Evolutionary conservation across 2,113 vertebrate species (phyloP), one percentile per base, ranked within the genome.

Genomic region (Gymnobelideus leadbeateri): DNA sequence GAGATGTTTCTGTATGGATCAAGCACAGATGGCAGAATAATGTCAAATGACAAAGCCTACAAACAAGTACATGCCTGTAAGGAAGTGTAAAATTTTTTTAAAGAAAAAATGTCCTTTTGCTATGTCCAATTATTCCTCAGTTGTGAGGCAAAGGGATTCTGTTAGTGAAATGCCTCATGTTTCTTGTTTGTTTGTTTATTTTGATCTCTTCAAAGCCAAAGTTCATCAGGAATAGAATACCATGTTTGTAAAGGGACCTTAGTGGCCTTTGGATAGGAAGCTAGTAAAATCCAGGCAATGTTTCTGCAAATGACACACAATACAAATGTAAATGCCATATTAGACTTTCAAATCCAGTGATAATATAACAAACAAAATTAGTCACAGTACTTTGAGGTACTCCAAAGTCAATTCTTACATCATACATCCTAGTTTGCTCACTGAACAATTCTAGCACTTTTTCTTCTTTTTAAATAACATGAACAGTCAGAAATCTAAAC

Each of bases 281-380:
- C 92, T 91, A 93, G 89, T 95, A 46, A 92, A 97, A 90, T 89
- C 12, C 89, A 97, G 90, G 94, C 37, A 94, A 47, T 28, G 26
- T 97, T 95, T 97, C 92, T 53, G 90, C 95, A 94, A 97, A 3
- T 94, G 25, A 12, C 51, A 89, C 31, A 31, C 96, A 93, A 53
- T 54, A 89, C 6, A 92, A 93, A 96, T 68, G 84, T 10, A 95
- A 96, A 96, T 94, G 92, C 28, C n/a, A 46, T 43, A 97, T 98
- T 97, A 96, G 94, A 96, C 49, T 98, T 98, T 97, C 90, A 98
- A 92, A 97, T 97, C 43, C 94, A 68, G 95, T 61, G 95, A 61
- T 89, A 93, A 91, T 92, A n/a, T 96, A 93, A 91, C 46, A 97
- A 97, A 96, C 49, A 95, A n/a, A 91, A 92, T 97, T 92, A 89